A percentile compares a stretch with the other conserved stretches of the same genome.
Evolutionary conservation across 2,888 invertebrate species (phyloP).

Genomic region (Agonopterix alstromeriana): DNA sequence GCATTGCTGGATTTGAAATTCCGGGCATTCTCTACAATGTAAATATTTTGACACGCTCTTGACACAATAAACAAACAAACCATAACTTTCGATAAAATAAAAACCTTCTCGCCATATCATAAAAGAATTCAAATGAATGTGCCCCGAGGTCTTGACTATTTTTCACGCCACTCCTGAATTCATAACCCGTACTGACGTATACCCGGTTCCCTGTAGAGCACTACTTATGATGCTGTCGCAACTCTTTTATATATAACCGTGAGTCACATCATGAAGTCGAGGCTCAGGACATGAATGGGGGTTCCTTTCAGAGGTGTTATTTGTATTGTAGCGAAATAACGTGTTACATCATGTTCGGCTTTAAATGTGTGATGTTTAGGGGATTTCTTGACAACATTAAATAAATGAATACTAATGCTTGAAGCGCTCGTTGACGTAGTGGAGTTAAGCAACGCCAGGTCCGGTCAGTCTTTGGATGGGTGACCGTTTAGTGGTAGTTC

Average conservation of each 20-base stretch:
- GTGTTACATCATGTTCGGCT: neutral
- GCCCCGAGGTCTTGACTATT: constrained; percentile 34
- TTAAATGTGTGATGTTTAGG: neutral
- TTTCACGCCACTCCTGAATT: constrained; percentile 54
- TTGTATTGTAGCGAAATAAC: neutral
- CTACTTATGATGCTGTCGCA: constrained; percentile 40
- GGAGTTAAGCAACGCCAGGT: too few relatives aligned
- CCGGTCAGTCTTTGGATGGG: too few relatives aligned
- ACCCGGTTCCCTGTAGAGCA: constrained; percentile 35
- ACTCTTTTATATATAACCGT: constrained; percentile 29
- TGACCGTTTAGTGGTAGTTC: too few relatives aligned
- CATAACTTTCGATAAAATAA: constrained; percentile 25
- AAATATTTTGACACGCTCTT: too few relatives aligned
- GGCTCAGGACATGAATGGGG: constrained; percentile 2
- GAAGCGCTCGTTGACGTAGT: too few relatives aligned
- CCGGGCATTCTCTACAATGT: too few relatives aligned
- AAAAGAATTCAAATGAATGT: constrained; percentile 30
- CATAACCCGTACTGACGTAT: constrained; percentile 50
- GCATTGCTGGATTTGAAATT: too few relatives aligned
- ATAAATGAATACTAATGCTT: too few relatives aligned
- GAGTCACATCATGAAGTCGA: constrained; percentile 19
- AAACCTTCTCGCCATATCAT: constrained; percentile 20
- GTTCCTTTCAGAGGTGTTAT: neutral
- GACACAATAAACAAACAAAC: neutral
- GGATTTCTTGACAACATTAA: too few relatives aligned